phyloP scores from a whole-genome alignment of 2,888 invertebrate genomes.

The Dione juno region DNA sequence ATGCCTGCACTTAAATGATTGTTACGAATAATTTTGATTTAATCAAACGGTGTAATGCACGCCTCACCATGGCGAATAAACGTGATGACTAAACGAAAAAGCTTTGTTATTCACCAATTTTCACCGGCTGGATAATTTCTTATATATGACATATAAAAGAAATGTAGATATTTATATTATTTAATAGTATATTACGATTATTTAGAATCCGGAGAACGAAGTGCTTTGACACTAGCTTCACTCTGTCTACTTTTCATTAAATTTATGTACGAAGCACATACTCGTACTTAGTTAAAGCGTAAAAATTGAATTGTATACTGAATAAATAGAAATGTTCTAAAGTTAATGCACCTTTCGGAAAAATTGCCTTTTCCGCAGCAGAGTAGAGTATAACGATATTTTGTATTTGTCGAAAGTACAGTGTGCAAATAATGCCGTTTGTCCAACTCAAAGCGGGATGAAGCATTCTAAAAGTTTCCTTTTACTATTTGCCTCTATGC shows the following conservation, averaged over 20 bases:
- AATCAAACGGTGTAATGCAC: constrained; percentile 5
- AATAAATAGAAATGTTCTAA: not conserved
- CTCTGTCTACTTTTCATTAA: not conserved
- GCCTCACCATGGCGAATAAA: not conserved
- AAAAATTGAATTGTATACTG: not conserved
- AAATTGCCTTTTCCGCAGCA: constrained; percentile 34
- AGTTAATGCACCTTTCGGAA: constrained; percentile 26
- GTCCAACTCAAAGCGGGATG: constrained; percentile 47
- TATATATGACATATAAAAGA: not conserved
- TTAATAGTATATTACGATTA: no score
- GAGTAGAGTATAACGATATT: constrained; percentile 46
- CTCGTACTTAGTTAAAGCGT: not conserved
- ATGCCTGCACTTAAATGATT: no score
- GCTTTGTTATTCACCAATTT: constrained; percentile 12
- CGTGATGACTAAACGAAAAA: constrained; percentile 15
- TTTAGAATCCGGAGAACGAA: no score
- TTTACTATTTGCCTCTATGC: constrained; percentile 22
- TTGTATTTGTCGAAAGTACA: constrained; percentile 50
- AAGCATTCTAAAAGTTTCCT: constrained; percentile 38
- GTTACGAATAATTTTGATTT: no score
- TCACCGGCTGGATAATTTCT: not conserved
- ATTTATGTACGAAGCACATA: not conserved
- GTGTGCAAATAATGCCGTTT: constrained; percentile 47
- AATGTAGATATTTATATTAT: constrained; percentile 4
- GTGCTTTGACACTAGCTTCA: no score